Evolutionary conservation across 2,888 invertebrate genomes (phyloP).

Genomic region (Habrosyne pyritoides): DNA sequence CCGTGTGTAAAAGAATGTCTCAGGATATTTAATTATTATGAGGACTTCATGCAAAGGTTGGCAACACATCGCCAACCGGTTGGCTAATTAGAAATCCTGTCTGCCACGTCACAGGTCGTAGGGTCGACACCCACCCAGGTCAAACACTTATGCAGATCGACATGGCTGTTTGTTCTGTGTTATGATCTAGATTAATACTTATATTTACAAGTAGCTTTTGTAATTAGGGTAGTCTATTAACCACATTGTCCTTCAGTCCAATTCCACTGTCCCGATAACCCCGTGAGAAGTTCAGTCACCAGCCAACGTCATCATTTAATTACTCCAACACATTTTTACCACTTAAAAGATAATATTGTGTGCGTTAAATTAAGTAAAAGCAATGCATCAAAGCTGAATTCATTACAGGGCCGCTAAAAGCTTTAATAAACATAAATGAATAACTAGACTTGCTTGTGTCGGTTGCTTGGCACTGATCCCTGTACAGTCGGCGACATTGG

Average conservation of each 20-base stretch:
- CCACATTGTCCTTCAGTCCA: not conserved
- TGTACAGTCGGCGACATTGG: too few species aligned
- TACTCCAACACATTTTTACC: not conserved
- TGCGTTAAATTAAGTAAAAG: not conserved
- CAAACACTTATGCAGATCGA: too few species aligned
- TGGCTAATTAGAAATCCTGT: too few species aligned
- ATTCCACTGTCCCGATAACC: not conserved
- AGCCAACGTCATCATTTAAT: not conserved
- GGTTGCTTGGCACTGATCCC: not conserved
- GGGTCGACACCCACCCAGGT: too few species aligned
- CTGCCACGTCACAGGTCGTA: too few species aligned
- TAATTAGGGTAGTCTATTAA: not conserved
- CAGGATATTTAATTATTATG: too few species aligned
- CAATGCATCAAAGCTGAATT: not conserved
- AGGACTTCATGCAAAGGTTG: too few species aligned
- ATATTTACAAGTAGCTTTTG: too few species aligned
- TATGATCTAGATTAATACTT: too few species aligned
- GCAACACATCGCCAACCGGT: too few species aligned
- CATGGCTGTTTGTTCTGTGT: too few species aligned
- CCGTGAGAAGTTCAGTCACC: not conserved
- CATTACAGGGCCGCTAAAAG: not conserved
- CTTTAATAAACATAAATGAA: constrained; percentile 2
- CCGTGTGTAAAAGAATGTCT: too few species aligned
- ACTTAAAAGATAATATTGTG: not conserved
- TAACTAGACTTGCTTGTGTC: not conserved